Conservation (phyloP, 2,797 vertebrate species). For the Rhinatrema bivittatum region DNA sequence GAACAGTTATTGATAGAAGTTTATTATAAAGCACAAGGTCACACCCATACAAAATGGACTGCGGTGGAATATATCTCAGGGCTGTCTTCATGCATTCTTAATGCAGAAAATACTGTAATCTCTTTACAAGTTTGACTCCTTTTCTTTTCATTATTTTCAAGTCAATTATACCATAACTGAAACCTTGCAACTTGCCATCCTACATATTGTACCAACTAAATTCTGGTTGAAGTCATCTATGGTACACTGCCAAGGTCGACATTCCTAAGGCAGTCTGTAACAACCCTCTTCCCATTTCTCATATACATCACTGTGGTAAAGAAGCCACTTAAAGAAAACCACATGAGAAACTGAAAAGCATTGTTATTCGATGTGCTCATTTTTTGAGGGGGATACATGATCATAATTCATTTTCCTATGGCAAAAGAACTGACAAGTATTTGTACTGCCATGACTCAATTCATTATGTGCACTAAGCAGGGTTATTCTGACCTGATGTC, state of each 20-base stretch:
- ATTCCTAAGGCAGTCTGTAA: rapidly evolving
- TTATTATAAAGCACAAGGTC: too few relatives aligned
- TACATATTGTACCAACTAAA: background rate
- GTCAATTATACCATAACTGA: background rate
- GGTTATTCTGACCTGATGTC: too few relatives aligned
- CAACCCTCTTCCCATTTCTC: background rate
- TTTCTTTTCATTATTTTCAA: background rate
- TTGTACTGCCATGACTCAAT: background rate
- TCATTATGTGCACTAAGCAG: too few relatives aligned
- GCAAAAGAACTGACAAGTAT: background rate
- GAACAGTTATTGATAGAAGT: too few relatives aligned
- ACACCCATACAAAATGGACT: too few relatives aligned
- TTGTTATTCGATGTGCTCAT: background rate
- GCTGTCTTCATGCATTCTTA: background rate
- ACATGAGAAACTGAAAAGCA: background rate
- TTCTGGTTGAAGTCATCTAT: background rate
- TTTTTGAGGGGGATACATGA: background rate
- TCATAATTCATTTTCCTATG: background rate
- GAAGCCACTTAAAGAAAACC: background rate
- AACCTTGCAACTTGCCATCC: background rate
- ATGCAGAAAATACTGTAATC: background rate
- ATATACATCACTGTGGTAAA: background rate
- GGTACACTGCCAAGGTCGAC: background rate
- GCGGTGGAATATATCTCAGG: background rate
- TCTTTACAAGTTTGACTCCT: background rate